A percentile compares a stretch with the other conserved stretches of the same genome.
Conservation (phyloP, 1,140 invertebrate genomes). For the Rhagoletis pomonella region DNA sequence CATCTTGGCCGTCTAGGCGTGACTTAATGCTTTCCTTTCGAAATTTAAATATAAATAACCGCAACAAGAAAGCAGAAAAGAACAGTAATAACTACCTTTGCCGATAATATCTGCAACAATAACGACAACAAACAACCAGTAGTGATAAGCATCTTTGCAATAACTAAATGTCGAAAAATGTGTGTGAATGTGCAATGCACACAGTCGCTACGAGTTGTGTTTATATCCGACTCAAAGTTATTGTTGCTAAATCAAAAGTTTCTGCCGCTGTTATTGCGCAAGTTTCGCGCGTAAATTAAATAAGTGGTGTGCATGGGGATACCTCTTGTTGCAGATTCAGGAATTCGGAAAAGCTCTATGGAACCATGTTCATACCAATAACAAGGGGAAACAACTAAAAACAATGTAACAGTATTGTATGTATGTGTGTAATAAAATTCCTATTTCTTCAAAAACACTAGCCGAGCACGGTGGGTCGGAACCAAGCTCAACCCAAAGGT, state of each 20-base stretch:
- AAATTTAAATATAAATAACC: too few species aligned
- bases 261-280: not conserved
- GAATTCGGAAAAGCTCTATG: not conserved
- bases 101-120: too few species aligned
- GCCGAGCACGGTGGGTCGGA: too few species aligned
- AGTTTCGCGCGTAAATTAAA: not conserved
- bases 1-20: too few species aligned
- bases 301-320: not conserved
- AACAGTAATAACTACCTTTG: not conserved
- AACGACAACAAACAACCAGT: not conserved
- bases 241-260: not conserved
- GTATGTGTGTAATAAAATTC: too few species aligned
- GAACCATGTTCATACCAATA: too few species aligned
- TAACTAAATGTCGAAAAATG: not conserved
- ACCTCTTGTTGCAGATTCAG: not conserved
- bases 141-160: not conserved
- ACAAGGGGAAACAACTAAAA: too few species aligned
- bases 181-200: not conserved
- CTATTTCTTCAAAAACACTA: too few species aligned
- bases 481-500: too few species aligned
- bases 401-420: too few species aligned
- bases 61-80: too few species aligned
- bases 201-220: not conserved
- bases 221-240: not conserved
- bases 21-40: too few species aligned